Evolutionary conservation across 2,113 vertebrate species (phyloP), one percentile per base, ranked within the genome.

Genomic region (Cheirogaleus medius): DNA sequence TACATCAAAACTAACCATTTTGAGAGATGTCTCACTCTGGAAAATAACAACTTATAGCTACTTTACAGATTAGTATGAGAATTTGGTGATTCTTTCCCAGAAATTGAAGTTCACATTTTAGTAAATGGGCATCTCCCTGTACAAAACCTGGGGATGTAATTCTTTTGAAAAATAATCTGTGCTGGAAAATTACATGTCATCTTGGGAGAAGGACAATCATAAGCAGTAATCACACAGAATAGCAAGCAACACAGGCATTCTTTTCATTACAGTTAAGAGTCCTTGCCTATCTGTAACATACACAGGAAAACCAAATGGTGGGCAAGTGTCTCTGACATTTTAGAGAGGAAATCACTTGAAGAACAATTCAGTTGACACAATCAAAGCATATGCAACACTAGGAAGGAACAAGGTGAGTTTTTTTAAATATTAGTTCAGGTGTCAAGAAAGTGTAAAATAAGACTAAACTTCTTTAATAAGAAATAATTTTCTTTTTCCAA

Each of bases 81-180:
- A 34, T 77, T 13, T 64, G 32, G 9, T 91, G 13, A 56, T 97
- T 97, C 27, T 90, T 92, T 90, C 69, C 39, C 18, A 94, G 78
- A 96, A 89, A 81, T 83, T 95, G 44, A 82, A 92, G n/a, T 87
- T 93, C 12, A 15, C 34, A 73, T 95, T 97, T 96, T 32, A 83
- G 34, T 66, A 80, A 94, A 77, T 69, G 8, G 15, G 34, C 47
- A 94, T 63, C 15, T 8, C 2, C 68, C 66, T 78, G 37, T 84
- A 6, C 39, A 68, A 76, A 94, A 84, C 18, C 23, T 37, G 18
- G 44, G 17, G 84, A 82, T 44, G 58, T 81, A 86, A 88, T 82
- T 97, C 13, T 83, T 94, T 87, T 82, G 74, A 94, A 93, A 97
- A 91, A 54, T 82, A 93, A 85, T 96, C 86, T 82, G 23, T 68